Evolutionary conservation across 2,888 invertebrate species (phyloP).

Genomic region (Odiellus spinosus): DNA sequence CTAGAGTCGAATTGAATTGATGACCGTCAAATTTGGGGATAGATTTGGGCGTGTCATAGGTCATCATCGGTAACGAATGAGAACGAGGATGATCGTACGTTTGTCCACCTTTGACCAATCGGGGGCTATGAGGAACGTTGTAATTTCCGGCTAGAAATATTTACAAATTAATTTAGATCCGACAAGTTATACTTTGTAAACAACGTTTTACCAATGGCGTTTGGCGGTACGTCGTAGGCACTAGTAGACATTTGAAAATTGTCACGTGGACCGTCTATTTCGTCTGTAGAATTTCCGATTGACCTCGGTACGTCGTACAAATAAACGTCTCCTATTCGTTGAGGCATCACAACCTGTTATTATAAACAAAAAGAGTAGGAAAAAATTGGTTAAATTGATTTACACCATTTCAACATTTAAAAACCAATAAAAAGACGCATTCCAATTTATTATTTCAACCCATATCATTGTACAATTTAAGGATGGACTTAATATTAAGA

Average conservation of each 20-base stretch:
- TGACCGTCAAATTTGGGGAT: slow-evolving; percentile 5
- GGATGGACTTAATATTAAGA: too few species aligned
- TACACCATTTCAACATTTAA: too few species aligned
- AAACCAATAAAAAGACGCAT: too few species aligned
- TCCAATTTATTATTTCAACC: too few species aligned
- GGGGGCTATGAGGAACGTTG: slow-evolving; percentile 39
- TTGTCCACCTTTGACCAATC: slow-evolving; percentile 22
- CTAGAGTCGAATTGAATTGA: slow-evolving; percentile 1
- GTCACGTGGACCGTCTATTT: neutral
- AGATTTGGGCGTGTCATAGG: slow-evolving; percentile 18
- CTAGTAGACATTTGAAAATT: slow-evolving; percentile 5
- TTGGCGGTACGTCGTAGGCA: slow-evolving; percentile 27
- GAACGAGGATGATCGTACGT: slow-evolving; percentile 15
- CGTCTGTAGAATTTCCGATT: neutral
- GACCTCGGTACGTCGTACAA: slow-evolving; percentile 42
- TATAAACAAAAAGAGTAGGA: slow-evolving; percentile 4
- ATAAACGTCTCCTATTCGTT: slow-evolving; percentile 54
- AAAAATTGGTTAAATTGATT: too few species aligned
- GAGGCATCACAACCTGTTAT: slow-evolving; percentile 33
- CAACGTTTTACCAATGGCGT: neutral
- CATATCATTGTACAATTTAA: too few species aligned
- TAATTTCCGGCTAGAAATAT: slow-evolving; percentile 14
- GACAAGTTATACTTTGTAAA: neutral
- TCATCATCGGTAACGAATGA: slow-evolving; percentile 1
- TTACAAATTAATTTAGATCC: neutral